Conservation (phyloP, 2,888 invertebrate genomes). For the Meloe dianella region DNA sequence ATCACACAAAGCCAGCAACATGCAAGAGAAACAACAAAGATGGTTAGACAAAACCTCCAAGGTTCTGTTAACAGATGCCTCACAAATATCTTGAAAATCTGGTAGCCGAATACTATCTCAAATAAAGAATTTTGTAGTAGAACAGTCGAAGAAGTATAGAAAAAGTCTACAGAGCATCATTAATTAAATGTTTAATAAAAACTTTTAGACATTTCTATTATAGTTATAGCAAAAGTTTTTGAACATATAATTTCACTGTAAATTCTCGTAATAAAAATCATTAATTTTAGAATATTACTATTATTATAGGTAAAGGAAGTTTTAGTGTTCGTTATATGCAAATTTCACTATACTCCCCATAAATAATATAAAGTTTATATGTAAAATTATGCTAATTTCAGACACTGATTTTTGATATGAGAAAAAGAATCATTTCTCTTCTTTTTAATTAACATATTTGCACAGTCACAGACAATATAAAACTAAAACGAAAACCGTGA, state of each 20-base stretch:
- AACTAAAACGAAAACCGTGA: neutral
- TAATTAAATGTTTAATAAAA: neutral
- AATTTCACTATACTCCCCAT: neutral
- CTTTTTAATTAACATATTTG: too few relatives aligned
- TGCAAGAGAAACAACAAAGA: too few relatives aligned
- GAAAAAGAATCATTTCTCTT: too few relatives aligned
- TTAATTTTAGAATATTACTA: slow-evolving; percentile 4
- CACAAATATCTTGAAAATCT: too few relatives aligned
- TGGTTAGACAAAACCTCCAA: too few relatives aligned
- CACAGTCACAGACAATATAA: too few relatives aligned
- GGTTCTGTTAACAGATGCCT: too few relatives aligned
- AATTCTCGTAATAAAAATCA: neutral
- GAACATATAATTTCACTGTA: neutral
- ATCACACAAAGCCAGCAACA: too few relatives aligned
- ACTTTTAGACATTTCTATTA: neutral
- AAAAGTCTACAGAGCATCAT: too few relatives aligned
- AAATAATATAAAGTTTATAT: neutral
- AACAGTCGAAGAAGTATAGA: too few relatives aligned
- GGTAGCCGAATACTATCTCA: too few relatives aligned
- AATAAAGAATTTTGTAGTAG: too few relatives aligned
- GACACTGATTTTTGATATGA: neutral
- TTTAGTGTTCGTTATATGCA: neutral
- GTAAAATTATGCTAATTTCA: slow-evolving; percentile 4
- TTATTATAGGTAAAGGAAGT: neutral
- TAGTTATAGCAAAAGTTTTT: slow-evolving; percentile 1